Percentiles rank a stretch among this genome's conserved stretches.
phyloP scores from a whole-genome alignment of 2,888 invertebrate genomes.

The Drosophila acutilabella region DNA sequence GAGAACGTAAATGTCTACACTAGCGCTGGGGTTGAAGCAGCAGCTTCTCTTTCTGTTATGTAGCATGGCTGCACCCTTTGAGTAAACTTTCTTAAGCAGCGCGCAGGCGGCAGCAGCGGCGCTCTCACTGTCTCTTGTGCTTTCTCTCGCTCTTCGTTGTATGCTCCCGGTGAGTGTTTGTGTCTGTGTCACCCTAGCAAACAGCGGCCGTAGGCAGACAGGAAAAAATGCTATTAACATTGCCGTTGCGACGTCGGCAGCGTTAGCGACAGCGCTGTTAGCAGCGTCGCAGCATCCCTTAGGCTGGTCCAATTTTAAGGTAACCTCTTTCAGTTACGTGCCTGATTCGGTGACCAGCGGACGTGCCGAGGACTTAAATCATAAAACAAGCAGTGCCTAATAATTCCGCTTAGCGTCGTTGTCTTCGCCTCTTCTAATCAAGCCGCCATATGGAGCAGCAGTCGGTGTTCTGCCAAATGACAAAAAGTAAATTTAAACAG shows the following conservation, averaged over 20 bases:
- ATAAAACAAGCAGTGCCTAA: constrained; percentile 12
- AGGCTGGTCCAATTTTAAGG: constrained; percentile 53
- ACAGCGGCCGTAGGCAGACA: constrained; percentile 34
- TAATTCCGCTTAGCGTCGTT: constrained; percentile 7
- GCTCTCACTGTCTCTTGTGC: constrained; percentile 17
- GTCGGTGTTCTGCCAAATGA: constrained; percentile 33
- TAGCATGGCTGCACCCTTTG: constrained; percentile 66
- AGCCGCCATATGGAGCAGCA: constrained; percentile 69
- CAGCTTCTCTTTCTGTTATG: background rate
- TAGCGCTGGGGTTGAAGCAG: constrained; percentile 38
- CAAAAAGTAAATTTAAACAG: constrained; percentile 63
- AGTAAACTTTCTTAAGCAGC: constrained; percentile 33
- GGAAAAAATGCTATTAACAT: constrained; percentile 46
- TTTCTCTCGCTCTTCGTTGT: constrained; percentile 17
- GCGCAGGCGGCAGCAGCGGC: constrained; percentile 52
- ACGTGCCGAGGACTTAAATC: constrained; percentile 42
- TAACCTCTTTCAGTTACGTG: constrained; percentile 72
- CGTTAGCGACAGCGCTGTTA: background rate
- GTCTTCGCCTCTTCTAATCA: constrained; percentile 26
- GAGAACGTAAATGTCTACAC: constrained; percentile 41
- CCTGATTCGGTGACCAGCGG: constrained; percentile 68
- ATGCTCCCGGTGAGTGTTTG: constrained; percentile 8
- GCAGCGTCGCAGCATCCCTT: constrained; percentile 68
- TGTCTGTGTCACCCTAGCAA: constrained; percentile 18
- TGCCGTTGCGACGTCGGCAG: constrained; percentile 23